Evolutionary conservation across 2,888 invertebrate species (phyloP).

Genomic region (Octonoba sinensis): DNA sequence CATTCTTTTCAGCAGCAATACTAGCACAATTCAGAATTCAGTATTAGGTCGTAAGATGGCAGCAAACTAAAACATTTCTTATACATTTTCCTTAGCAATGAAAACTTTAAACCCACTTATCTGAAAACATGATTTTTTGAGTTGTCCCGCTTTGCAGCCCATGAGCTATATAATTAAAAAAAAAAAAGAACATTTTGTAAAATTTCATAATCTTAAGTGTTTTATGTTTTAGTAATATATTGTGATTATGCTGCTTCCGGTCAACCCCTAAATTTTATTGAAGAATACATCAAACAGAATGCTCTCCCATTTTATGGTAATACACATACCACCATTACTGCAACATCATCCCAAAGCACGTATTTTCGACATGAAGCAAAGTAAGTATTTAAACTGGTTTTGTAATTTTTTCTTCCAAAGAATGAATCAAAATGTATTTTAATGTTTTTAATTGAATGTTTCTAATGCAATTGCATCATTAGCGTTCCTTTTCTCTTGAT

Average conservation of each 20-base stretch:
- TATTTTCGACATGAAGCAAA: slow-evolving; percentile 81
- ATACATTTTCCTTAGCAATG: too few species aligned
- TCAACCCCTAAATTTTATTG: slow-evolving; percentile 84
- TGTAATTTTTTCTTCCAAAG: background rate
- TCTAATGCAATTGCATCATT: too few species aligned
- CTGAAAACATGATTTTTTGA: too few species aligned
- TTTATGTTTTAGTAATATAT: slow-evolving; percentile 75
- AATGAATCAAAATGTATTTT: too few species aligned
- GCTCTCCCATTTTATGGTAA: slow-evolving; percentile 88
- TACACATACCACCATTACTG: slow-evolving; percentile 84
- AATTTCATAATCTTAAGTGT: background rate
- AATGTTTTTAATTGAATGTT: too few species aligned
- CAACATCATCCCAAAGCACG: slow-evolving; percentile 88
- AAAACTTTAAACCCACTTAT: too few species aligned
- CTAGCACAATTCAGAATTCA: too few species aligned
- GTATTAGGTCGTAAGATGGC: too few species aligned
- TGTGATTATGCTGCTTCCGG: slow-evolving; percentile 91
- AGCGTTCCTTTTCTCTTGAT: background rate
- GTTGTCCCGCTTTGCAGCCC: too few species aligned
- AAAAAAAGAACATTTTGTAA: background rate
- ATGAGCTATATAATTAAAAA: background rate
- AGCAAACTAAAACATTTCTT: too few species aligned
- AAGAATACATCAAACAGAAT: slow-evolving; percentile 84
- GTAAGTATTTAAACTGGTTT: slow-evolving; percentile 66
- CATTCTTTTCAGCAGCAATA: too few species aligned